These are phyloP conservation scores for Capitella teleta DNA, from an alignment of 1,140 invertebrate species.

Conservation along the genomic window DNA sequence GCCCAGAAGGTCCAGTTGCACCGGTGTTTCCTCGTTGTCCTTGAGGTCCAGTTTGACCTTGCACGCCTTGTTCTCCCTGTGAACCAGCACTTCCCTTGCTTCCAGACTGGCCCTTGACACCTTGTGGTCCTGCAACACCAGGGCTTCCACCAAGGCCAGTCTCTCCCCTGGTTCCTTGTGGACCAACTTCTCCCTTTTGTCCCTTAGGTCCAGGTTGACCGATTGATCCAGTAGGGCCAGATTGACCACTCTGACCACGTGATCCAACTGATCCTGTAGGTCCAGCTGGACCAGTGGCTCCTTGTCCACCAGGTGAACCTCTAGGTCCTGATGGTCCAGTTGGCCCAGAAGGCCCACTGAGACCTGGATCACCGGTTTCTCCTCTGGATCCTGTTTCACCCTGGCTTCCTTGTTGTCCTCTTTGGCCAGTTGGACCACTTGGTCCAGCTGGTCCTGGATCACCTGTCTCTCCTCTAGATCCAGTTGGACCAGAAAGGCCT, in stretches of 20 bases:
- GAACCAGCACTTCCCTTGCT: neutral
- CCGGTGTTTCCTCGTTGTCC: neutral
- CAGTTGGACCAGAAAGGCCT: slow-evolving; percentile 12
- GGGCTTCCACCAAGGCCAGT: neutral
- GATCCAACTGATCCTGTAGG: slow-evolving; percentile 15
- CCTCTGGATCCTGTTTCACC: neutral
- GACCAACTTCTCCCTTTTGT: neutral
- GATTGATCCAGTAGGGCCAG: neutral
- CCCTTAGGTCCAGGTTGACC: neutral
- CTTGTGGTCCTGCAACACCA: neutral
- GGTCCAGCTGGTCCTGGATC: neutral
- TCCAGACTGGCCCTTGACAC: neutral
- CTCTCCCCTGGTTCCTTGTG: neutral
- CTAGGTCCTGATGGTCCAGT: neutral
- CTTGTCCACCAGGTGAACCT: too few relatives aligned
- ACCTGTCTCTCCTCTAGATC: neutral
- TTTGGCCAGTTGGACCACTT: slow-evolving; percentile 1
- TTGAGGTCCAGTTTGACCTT: neutral
- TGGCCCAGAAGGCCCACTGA: neutral
- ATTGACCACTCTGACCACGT: neutral
- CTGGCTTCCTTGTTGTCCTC: neutral
- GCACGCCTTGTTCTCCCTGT: neutral
- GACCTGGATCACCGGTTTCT: slow-evolving; percentile 3
- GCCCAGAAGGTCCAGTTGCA: neutral
- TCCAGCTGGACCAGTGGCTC: slow-evolving; percentile 46